Evolutionary conservation across 1,140 invertebrate genomes (phyloP).

Genomic region (Aporrectodea caliginosa): DNA sequence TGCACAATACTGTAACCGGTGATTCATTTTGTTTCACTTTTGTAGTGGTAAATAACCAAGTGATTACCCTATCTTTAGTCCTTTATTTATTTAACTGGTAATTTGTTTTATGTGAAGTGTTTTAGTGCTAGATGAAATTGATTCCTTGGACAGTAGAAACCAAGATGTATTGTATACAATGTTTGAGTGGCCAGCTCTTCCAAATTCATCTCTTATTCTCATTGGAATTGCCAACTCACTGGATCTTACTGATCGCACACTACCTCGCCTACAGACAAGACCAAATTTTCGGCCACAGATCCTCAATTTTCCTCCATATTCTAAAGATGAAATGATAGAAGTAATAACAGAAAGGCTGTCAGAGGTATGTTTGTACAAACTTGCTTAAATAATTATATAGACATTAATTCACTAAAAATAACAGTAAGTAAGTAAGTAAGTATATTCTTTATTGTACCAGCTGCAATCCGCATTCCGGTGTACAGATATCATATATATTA

Average conservation of each 20-base stretch:
- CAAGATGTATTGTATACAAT: conserved; percentile 86
- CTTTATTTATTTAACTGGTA: too few relatives aligned
- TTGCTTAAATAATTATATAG: too few relatives aligned
- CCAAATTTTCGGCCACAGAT: conserved; percentile 59
- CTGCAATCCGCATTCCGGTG: too few relatives aligned
- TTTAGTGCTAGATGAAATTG: conserved; percentile 92
- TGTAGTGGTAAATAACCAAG: too few relatives aligned
- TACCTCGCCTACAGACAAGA: conserved; percentile 75
- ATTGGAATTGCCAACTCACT: conserved; percentile 92
- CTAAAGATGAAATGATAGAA: conserved; percentile 77
- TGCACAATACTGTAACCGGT: too few relatives aligned
- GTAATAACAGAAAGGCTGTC: conserved; percentile 77
- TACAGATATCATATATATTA: too few relatives aligned
- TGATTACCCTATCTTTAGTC: too few relatives aligned
- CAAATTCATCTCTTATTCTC: conserved; percentile 70
- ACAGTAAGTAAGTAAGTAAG: too few relatives aligned
- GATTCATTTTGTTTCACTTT: too few relatives aligned
- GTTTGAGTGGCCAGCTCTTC: conserved; percentile 83
- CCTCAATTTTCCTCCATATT: conserved; percentile 89
- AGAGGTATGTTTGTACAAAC: conserved; percentile 59
- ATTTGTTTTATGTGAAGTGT: conserved; percentile 59
- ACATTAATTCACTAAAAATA: conserved; percentile 16
- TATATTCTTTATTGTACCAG: too few relatives aligned
- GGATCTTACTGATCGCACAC: conserved; percentile 84
- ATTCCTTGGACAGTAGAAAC: conserved; percentile 76